Base-by-base conservation (phyloP, 2,888 invertebrate genomes). In the Standfussiana lucernea region DNA sequence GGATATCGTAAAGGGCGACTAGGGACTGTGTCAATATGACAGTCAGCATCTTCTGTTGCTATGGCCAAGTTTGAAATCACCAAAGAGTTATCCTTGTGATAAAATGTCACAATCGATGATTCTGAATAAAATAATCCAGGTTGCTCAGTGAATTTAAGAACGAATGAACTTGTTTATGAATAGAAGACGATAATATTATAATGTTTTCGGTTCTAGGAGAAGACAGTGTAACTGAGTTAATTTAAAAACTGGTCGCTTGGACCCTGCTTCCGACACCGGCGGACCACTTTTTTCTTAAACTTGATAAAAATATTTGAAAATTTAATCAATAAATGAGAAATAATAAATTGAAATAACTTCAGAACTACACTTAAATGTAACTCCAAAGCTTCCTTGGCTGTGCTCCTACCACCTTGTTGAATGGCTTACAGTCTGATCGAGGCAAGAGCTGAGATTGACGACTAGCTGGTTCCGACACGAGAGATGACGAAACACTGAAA, bases 391-490 rank as follows among this genome's bases (percentile, higher is more conserved):
- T 40, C n/a, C 18, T 64, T 40, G 35, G 37, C 4, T 15, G 8
- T 40, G 5, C 11, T 21, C 11, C 50, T 69, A 15, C 10, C 40
- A 24, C 53, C 28, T 70, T 42, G 15, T 24, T 42, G 32, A 35
- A 24, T 4, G 2, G 7, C 18, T 70, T 62, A 62, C 24, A 42
- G 62, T 40, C 42, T 42, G 32, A 70, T 37, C 47, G 69, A 45
- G 21, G 15, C 11, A 21, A 72, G 28, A 72, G 1, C 59, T 80
- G 56, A 72, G 59, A 45, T 47, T 32, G 40, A 13, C 37, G 40
- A 13, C 37, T 7, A 35, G 21, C 11, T 68, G 75, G 4, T 75
- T 24, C 24, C 35, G 37, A 47, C 80, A 32, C 56, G 40, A 37
- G 24, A 65, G 37, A 37, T 40, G 28, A 40, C 8, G 40, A n/a